A percentile compares a stretch with the other conserved stretches of the same genome.
Conservation (phyloP, 2,113 vertebrate genomes). For the Mixornis gularis region DNA sequence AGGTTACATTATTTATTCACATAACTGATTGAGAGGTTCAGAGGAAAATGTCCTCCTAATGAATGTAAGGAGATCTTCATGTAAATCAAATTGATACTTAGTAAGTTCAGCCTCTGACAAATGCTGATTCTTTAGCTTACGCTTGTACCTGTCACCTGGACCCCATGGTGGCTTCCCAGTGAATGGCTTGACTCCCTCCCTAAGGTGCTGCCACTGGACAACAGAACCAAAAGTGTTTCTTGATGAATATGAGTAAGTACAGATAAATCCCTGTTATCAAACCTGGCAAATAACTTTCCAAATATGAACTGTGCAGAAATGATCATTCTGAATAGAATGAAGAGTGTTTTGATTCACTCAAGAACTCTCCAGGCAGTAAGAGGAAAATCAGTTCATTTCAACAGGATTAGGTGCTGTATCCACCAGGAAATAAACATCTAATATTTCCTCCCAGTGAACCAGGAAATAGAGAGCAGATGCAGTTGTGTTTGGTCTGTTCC, state of each 20-base stretch:
- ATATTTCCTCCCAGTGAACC: not conserved
- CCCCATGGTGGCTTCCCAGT: not conserved
- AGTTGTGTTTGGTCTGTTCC: not conserved
- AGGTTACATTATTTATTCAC: not conserved
- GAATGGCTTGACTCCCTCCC: not conserved
- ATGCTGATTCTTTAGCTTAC: not conserved
- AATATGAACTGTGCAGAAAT: not conserved
- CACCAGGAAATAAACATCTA: not conserved
- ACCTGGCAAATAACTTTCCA: not conserved
- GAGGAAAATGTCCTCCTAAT: not conserved
- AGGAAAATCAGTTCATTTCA: not conserved
- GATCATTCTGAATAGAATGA: rapidly evolving
- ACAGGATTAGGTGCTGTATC: not conserved
- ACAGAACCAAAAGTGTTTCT: not conserved
- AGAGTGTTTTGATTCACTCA: not conserved
- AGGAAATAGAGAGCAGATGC: not conserved
- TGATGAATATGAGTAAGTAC: not conserved
- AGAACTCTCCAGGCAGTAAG: not conserved
- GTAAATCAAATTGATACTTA: not conserved
- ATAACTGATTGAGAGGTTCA: not conserved
- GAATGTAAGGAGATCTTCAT: not conserved
- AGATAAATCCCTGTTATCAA: not conserved
- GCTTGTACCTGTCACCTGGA: not conserved
- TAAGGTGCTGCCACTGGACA: not conserved
- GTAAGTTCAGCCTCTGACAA: not conserved